phyloP scores from a whole-genome alignment of 2,113 vertebrate genomes.

The Stegastes partitus region DNA sequence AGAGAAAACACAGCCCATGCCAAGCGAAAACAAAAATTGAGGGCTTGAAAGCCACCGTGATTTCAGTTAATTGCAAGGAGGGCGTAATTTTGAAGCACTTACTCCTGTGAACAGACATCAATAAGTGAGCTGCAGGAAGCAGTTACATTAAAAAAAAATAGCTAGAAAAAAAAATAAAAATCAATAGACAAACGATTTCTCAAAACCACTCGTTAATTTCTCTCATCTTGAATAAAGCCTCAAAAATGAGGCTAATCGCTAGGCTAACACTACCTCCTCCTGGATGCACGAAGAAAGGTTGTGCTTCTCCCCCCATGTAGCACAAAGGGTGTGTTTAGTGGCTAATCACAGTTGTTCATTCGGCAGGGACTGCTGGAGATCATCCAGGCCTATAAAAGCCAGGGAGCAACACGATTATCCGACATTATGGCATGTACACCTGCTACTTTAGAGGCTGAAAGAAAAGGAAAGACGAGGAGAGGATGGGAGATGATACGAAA shows the following conservation, averaged over 20 bases:
- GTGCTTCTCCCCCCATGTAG: slow-evolving; percentile 1
- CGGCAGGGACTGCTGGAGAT: slow-evolving; percentile 43
- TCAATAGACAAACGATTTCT: slow-evolving; percentile 67
- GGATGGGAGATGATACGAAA: background rate
- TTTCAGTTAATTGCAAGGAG: slow-evolving; percentile 70
- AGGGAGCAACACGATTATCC: slow-evolving; percentile 49
- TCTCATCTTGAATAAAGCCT: slow-evolving; percentile 34
- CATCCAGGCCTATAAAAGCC: slow-evolving; percentile 57
- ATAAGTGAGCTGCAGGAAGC: slow-evolving; percentile 62
- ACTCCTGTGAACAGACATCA: slow-evolving; percentile 58
- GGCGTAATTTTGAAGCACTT: slow-evolving; percentile 64
- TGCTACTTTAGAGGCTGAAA: slow-evolving; percentile 45
- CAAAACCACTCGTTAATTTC: slow-evolving; percentile 45
- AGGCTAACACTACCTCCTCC: slow-evolving; percentile 34
- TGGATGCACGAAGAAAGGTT: slow-evolving; percentile 7
- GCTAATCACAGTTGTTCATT: slow-evolving; percentile 57
- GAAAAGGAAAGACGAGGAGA: slow-evolving; percentile 8
- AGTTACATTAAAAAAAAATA: slow-evolving; percentile 33
- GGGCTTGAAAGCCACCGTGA: slow-evolving; percentile 57
- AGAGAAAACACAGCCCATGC: slow-evolving; percentile 25
- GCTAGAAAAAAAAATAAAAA: slow-evolving; percentile 18
- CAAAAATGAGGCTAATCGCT: slow-evolving; percentile 42
- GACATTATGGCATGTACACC: slow-evolving; percentile 56
- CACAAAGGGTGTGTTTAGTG: slow-evolving; percentile 30
- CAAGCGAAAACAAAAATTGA: slow-evolving; percentile 48